Evolutionary conservation across 2,888 invertebrate genomes (phyloP).

Genomic region (Amphiduros pacificus): DNA sequence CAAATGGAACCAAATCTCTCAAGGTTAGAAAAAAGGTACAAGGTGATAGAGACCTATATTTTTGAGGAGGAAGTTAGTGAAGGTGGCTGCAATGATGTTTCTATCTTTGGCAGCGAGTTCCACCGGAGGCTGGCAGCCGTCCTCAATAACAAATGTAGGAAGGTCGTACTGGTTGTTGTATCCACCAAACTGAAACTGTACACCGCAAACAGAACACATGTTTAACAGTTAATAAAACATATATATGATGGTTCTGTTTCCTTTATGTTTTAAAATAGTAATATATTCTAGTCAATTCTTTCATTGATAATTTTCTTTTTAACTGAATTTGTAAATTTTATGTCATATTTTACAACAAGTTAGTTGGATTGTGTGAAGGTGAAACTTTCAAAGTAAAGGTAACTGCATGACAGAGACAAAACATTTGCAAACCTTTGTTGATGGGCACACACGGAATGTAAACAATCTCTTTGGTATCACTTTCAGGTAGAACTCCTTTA

Average conservation of each 20-base stretch:
- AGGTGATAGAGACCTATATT: constrained; percentile 88
- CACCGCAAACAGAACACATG: constrained; percentile 10
- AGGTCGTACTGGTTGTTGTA: constrained; percentile 65
- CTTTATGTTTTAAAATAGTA: neutral
- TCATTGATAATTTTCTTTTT: neutral
- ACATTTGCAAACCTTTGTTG: constrained; percentile 80
- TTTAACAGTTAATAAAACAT: neutral
- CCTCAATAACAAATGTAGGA: constrained; percentile 80
- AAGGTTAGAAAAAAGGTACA: too few relatives aligned
- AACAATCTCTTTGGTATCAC: constrained; percentile 90
- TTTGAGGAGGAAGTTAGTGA: constrained; percentile 85
- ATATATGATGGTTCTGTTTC: neutral
- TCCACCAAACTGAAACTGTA: constrained; percentile 71
- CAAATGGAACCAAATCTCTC: neutral
- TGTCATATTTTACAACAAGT: neutral
- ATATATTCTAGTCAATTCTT: neutral
- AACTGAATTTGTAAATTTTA: neutral
- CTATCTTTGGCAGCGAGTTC: constrained; percentile 81
- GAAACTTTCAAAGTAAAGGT: neutral
- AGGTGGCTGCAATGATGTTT: constrained; percentile 89
- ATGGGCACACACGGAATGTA: constrained; percentile 89
- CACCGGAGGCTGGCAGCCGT: constrained; percentile 86
- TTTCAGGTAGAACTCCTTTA: constrained; percentile 90
- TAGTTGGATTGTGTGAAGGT: neutral
- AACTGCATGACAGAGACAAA: too few relatives aligned